Base-by-base conservation (phyloP, 2,888 invertebrate species). In the Gymnocheta viridis region DNA sequence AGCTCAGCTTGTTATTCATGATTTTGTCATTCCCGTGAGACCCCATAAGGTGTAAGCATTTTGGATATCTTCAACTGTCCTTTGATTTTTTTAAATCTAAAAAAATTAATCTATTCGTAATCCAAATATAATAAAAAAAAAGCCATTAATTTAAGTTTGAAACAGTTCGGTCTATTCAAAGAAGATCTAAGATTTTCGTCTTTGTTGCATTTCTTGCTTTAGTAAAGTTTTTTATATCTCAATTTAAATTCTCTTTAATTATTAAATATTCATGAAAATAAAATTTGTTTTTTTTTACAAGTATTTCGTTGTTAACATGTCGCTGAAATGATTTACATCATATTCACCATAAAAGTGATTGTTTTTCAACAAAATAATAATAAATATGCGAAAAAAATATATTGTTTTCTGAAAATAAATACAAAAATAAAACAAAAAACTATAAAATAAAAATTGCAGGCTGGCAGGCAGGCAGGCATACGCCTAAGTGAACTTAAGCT, bases 241-340 rank as follows among this genome's bases (percentile, higher is more conserved):
- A 47, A 47, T 2, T 60, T n/a, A 47, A 73, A 38, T 49, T 56
- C 60, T 10, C 24, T 58, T 17, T 35, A 51, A n/a, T 27, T 64
- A 41, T 64, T 74, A 64, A 64, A 54, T 51, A 66, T 64, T 54
- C 29, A 44, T 29, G 19, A 19, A 41, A 74, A 49, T 17, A 51
- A 54, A 7, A 60, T 32, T 19, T 35, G 22, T 51, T 35, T 38
- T 49, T 22, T n/a, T 38, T 32, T 44, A 69, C 60, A 47, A 58
- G n/a, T 24, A 10, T 58, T 51, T 41, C 41, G 58, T 72, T 83
- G 79, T 80, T 66, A 83, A 80, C 64, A 76, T 80, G 73, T 67
- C 76, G 70, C 66, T 32, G 22, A 54, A 80, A 83, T 76, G 83
- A 83, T 83, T 83, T 77, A 83, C 83, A 83, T 76, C 44, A 29